A percentile compares a stretch with the other conserved stretches of the same genome.
These are phyloP conservation scores for Diaprepes abbreviatus DNA, from an alignment of 2,888 invertebrate species.

Conservation along the genomic window DNA sequence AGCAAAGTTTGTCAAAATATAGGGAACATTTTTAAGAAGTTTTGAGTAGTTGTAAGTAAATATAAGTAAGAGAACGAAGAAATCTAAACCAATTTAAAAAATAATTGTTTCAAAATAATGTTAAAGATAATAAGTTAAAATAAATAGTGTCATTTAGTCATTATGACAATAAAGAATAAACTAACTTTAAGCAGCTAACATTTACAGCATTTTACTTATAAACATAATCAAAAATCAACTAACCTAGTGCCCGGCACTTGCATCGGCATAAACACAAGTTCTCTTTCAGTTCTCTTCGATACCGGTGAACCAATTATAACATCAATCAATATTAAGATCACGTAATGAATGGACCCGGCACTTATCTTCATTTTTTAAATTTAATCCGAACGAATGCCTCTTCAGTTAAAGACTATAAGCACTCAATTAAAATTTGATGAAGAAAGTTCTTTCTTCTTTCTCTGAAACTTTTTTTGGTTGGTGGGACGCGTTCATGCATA, in stretches of 20 bases:
- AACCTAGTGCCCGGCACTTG: slow-evolving; percentile 43
- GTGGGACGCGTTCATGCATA: slow-evolving; percentile 29
- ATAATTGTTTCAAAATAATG: no score
- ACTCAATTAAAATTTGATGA: slow-evolving; percentile 31
- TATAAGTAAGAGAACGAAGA: no score
- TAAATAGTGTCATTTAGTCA: no score
- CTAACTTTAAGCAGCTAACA: no score
- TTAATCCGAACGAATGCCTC: slow-evolving; percentile 20
- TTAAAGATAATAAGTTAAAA: no score
- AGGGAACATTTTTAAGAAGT: no score
- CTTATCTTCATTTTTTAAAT: slow-evolving; percentile 29
- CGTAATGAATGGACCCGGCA: slow-evolving; percentile 13
- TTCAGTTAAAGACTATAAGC: slow-evolving; percentile 32
- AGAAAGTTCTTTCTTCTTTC: slow-evolving; percentile 43
- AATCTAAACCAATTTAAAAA: no score
- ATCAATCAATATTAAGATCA: slow-evolving; percentile 19
- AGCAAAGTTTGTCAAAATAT: no score
- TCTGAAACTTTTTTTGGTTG: slow-evolving; percentile 27
- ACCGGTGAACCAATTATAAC: slow-evolving; percentile 37
- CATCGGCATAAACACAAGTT: slow-evolving; percentile 38
- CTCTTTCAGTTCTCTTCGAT: slow-evolving; percentile 29
- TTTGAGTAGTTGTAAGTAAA: no score
- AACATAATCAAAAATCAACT: no score
- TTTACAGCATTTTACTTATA: no score
- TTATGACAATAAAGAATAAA: no score